Evolutionary conservation across 2,113 vertebrate species (phyloP).

Genomic region (Notothenia rossii): DNA sequence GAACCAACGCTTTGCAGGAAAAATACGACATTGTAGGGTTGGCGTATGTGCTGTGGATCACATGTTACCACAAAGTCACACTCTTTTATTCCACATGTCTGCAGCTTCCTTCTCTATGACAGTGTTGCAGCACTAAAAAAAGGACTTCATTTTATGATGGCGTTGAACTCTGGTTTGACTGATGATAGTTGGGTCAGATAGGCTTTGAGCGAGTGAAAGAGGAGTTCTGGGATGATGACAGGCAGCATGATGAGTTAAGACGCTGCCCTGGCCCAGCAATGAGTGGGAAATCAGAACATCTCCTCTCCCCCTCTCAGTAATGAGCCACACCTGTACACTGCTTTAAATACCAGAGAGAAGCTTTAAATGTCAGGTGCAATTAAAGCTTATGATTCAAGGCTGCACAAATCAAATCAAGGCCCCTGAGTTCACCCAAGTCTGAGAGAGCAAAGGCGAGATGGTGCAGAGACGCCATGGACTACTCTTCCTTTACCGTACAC

Average conservation of each 20-base stretch:
- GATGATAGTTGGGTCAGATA: slow-evolving; percentile 58
- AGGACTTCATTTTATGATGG: slow-evolving; percentile 44
- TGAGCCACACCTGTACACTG: slow-evolving; percentile 88
- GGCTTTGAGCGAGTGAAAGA: slow-evolving; percentile 48
- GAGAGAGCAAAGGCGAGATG: slow-evolving; percentile 65
- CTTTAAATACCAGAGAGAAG: slow-evolving; percentile 88
- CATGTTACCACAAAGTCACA: slow-evolving; percentile 11
- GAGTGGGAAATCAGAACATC: slow-evolving; percentile 75
- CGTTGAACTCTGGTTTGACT: slow-evolving; percentile 65
- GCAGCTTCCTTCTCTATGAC: slow-evolving; percentile 19
- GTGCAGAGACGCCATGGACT: slow-evolving; percentile 62
- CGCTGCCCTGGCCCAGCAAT: slow-evolving; percentile 58
- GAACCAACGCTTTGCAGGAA: slow-evolving; percentile 19
- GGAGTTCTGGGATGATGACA: slow-evolving; percentile 61
- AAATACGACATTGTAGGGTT: background rate
- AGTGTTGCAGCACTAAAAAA: slow-evolving; percentile 42
- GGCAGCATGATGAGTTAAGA: slow-evolving; percentile 76
- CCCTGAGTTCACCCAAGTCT: slow-evolving; percentile 78
- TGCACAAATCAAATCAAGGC: slow-evolving; percentile 87
- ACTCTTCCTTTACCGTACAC: slow-evolving; percentile 62
- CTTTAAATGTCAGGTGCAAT: slow-evolving; percentile 89
- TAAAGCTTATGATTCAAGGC: slow-evolving; percentile 88
- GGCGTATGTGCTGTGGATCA: slow-evolving; percentile 6
- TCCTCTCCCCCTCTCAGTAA: slow-evolving; percentile 79
- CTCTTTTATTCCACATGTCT: slow-evolving; percentile 23